A percentile compares a stretch with the other conserved stretches of the same genome.
Evolutionary conservation across 2,888 invertebrate species (phyloP).

Genomic region (Mythimna lalbum): DNA sequence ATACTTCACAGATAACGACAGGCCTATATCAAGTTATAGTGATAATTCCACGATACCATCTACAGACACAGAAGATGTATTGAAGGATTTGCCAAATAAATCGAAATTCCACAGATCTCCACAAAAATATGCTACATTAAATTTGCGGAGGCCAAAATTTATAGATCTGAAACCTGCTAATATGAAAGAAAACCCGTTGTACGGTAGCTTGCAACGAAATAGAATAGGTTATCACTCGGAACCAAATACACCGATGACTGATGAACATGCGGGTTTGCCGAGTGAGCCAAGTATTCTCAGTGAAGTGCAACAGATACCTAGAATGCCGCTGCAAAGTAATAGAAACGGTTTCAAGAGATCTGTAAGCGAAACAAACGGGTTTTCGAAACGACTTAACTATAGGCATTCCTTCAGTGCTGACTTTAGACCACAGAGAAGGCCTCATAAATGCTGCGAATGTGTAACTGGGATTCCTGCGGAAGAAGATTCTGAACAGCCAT

Average conservation of each 20-base stretch:
- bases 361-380: slow-evolving; percentile 86
- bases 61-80: slow-evolving; percentile 87
- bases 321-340: slow-evolving; percentile 86
- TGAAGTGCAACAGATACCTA: slow-evolving; percentile 86
- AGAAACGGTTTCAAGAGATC: slow-evolving; percentile 87
- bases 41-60: slow-evolving; percentile 89
- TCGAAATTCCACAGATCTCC: slow-evolving; percentile 88
- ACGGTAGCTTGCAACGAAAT: slow-evolving; percentile 84
- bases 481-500: slow-evolving; percentile 76
- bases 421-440: slow-evolving; percentile 81
- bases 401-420: slow-evolving; percentile 89
- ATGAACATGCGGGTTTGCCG: slow-evolving; percentile 77
- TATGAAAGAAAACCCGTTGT: slow-evolving; percentile 80
- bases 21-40: slow-evolving; percentile 88
- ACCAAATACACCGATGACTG: slow-evolving; percentile 86
- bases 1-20: slow-evolving; percentile 87
- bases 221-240: slow-evolving; percentile 88
- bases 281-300: slow-evolving; percentile 81
- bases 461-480: slow-evolving; percentile 86
- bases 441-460: slow-evolving; percentile 89
- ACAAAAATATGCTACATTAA: slow-evolving; percentile 88
- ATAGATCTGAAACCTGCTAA: slow-evolving; percentile 82
- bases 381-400: slow-evolving; percentile 86
- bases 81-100: slow-evolving; percentile 87
- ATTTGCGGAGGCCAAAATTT: slow-evolving; percentile 86